phyloP scores from a whole-genome alignment of 2,797 vertebrate genomes.

The Pangasius sanitwongsei region DNA sequence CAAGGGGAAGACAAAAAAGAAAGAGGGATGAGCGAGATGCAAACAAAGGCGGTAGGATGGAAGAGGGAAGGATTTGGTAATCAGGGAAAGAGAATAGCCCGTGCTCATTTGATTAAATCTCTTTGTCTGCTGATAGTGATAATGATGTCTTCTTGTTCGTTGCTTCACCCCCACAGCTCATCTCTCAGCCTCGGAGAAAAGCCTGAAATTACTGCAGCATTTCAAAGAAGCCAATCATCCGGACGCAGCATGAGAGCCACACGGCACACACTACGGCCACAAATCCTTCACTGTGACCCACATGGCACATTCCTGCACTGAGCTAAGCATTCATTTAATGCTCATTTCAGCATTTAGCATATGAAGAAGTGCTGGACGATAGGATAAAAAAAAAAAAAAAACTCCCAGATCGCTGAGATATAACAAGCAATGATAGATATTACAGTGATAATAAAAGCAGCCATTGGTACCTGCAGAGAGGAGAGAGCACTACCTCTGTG shows the following conservation, averaged over 20 bases:
- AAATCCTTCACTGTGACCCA: constrained; percentile 28
- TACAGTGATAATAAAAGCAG: constrained; percentile 16
- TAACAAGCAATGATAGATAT: not conserved
- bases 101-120: constrained; percentile 57
- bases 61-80: constrained; percentile 38
- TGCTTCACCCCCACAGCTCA: constrained; percentile 24
- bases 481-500: constrained; percentile 24
- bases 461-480: constrained; percentile 1
- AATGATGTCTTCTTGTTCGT: constrained; percentile 47
- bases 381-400: not conserved
- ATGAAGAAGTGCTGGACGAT: not conserved
- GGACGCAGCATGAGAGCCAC: constrained; percentile 25
- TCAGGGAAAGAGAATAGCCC: constrained; percentile 46
- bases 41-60: constrained; percentile 12
- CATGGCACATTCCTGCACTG: constrained; percentile 27
- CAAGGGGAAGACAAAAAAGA: constrained; percentile 13
- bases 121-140: constrained; percentile 56
- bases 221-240: constrained; percentile 55
- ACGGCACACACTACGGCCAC: constrained; percentile 1
- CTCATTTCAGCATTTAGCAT: constrained; percentile 4
- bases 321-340: constrained; percentile 10
- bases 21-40: constrained; percentile 11
- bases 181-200: constrained; percentile 42
- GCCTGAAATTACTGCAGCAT: constrained; percentile 49
- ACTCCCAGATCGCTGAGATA: not conserved